Base-by-base conservation (phyloP, 2,888 invertebrate species). In the Notocelia uddmanniana region DNA sequence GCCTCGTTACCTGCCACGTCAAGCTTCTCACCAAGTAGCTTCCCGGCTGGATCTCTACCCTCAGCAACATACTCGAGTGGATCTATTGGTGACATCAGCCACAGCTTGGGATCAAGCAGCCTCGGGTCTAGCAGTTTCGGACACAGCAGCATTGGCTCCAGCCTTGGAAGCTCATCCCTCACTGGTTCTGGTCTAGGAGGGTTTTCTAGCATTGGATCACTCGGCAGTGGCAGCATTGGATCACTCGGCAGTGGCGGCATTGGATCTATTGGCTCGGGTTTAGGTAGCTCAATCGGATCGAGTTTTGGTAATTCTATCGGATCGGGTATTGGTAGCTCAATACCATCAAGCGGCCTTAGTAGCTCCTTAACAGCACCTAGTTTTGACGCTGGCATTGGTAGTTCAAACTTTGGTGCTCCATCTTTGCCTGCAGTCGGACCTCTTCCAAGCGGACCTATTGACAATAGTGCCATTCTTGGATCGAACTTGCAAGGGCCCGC, bases 21-120 rank as follows among this genome's bases (percentile, higher is more conserved):
- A 9, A 91, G 92, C 76, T 93, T 89, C 77, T 83, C 89, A 3
- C 92, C 93, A 0, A 92, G 90, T 79, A 91, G 92, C 73, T 93
- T 91, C 80, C 91, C 92, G 3, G 78, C 80, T 69, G 93, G 92
- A 62, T 92, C 92, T 15, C 79, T 92, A 11, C 92, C 93, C 1
- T 93, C 93, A 23, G 93, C 92, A 0, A 81, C 86, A 0, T 92
- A 80, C 75, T 71, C 76, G 19, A 77, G 81, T 50, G 76, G 74
- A 26, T 73, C 73, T 23, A 10, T 68, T 48, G 73, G 75, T 26
- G 69, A 75, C 58, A 62, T 73, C 52, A 76, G 77, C 62, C 50
- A 66, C 50, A 41, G 23, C 55, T 26, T 59, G 1, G 70, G 64
- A 23, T 37, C 64, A 5, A 68, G 57, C 62, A 58, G n/a, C 48